Conservation (phyloP, 2,888 invertebrate genomes). For the Cerastoderma edule region DNA sequence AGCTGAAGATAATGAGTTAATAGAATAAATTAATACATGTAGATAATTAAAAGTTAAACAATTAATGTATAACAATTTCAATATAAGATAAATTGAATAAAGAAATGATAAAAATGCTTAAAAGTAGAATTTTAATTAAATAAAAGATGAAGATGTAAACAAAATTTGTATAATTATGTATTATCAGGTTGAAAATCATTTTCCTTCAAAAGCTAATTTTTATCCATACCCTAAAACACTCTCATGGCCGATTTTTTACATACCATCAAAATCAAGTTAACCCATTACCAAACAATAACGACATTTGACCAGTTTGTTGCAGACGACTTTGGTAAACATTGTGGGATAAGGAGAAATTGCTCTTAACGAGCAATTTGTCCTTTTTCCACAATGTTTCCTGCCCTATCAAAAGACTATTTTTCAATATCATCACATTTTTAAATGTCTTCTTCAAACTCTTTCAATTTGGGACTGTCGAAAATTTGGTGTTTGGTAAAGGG, state of each 20-base stretch:
- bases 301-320: too few species aligned
- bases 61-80: background rate
- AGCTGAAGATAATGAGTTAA: constrained; percentile 13
- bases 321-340: too few species aligned
- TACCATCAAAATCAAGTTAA: too few species aligned
- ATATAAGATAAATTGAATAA: background rate
- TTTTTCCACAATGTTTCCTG: background rate
- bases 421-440: background rate
- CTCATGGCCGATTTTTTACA: too few species aligned
- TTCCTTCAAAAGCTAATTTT: too few species aligned
- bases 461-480: background rate
- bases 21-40: background rate
- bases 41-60: background rate
- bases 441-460: background rate
- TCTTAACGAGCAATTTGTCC: too few species aligned
- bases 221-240: too few species aligned
- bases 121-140: background rate
- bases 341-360: too few species aligned
- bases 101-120: background rate
- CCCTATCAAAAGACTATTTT: background rate
- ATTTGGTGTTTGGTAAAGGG: constrained; percentile 29
- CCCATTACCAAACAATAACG: too few species aligned
- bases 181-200: too few species aligned
- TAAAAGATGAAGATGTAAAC: background rate
- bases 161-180: too few species aligned